Conservation (phyloP, 2,888 invertebrate species). For the Omphaloscelis lunosa region DNA sequence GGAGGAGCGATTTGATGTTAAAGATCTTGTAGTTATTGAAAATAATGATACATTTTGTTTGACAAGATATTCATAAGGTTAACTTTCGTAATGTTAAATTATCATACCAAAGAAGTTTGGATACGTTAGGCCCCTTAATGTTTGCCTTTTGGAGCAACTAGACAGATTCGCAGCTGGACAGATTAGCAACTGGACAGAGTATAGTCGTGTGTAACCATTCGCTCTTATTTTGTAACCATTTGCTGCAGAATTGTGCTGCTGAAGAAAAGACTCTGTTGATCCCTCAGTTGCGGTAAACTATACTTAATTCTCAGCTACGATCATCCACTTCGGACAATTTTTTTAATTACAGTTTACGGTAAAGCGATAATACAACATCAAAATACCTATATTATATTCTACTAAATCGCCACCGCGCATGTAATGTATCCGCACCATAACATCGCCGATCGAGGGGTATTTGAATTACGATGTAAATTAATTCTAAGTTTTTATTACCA, state of each 20-base stretch:
- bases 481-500: constrained; percentile 77
- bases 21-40: constrained; percentile 6
- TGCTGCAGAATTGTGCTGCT: too few species aligned
- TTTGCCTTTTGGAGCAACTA: too few species aligned
- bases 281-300: too few species aligned
- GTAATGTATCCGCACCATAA: constrained; percentile 11
- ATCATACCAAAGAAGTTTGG: background rate
- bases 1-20: constrained; percentile 47
- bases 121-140: too few species aligned
- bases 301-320: too few species aligned
- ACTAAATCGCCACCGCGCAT: constrained; percentile 43
- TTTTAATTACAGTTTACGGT: background rate
- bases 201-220: too few species aligned
- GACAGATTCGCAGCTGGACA: too few species aligned
- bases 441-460: constrained; percentile 68
- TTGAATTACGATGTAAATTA: constrained; percentile 78
- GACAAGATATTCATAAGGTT: background rate
- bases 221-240: too few species aligned
- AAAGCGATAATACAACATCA: background rate
- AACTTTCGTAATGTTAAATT: background rate
- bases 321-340: too few species aligned
- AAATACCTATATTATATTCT: background rate
- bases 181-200: too few species aligned
- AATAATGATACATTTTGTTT: too few species aligned
- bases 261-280: too few species aligned